Conservation (phyloP, 2,888 invertebrate genomes). For the Drosophila hamatofila region DNA sequence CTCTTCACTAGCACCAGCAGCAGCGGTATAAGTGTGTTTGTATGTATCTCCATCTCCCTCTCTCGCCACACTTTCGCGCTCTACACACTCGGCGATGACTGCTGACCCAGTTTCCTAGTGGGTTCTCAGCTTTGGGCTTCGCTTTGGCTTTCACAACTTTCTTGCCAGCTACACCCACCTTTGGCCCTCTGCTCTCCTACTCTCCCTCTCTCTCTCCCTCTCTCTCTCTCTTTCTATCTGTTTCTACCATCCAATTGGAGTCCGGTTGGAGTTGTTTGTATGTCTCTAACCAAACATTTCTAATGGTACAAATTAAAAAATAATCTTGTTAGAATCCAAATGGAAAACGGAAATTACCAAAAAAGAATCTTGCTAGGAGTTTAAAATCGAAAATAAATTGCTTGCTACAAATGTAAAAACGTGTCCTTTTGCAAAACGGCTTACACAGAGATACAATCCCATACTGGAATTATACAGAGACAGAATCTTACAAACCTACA, state of each 20-base stretch:
- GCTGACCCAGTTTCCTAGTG: constrained; percentile 71
- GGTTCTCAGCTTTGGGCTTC: constrained; percentile 33
- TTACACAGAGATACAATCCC: neutral
- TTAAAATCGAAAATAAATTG: constrained; percentile 58
- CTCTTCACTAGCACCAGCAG: constrained; percentile 24
- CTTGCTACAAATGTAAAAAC: constrained; percentile 27
- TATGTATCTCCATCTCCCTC: constrained; percentile 23
- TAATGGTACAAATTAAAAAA: constrained; percentile 58
- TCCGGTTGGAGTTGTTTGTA: constrained; percentile 25
- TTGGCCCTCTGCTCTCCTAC: constrained; percentile 8
- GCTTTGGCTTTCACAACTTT: constrained; percentile 55
- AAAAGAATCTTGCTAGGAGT: constrained; percentile 27
- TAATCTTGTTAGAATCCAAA: constrained; percentile 64
- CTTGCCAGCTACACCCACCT: constrained; percentile 38
- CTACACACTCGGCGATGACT: constrained; percentile 43
- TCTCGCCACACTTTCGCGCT: constrained; percentile 51
- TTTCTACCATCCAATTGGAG: neutral
- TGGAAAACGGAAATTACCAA: constrained; percentile 66
- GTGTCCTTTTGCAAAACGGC: constrained; percentile 19
- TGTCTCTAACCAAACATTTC: constrained; percentile 5
- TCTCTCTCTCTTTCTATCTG: neutral
- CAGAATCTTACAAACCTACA: neutral
- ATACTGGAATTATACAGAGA: neutral
- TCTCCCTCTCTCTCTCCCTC: neutral
- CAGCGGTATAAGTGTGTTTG: constrained; percentile 8